Percentiles rank a stretch among this genome's conserved stretches.
Evolutionary conservation across 2,113 vertebrate genomes (phyloP).

Genomic region (Chloroceryle aenea): DNA sequence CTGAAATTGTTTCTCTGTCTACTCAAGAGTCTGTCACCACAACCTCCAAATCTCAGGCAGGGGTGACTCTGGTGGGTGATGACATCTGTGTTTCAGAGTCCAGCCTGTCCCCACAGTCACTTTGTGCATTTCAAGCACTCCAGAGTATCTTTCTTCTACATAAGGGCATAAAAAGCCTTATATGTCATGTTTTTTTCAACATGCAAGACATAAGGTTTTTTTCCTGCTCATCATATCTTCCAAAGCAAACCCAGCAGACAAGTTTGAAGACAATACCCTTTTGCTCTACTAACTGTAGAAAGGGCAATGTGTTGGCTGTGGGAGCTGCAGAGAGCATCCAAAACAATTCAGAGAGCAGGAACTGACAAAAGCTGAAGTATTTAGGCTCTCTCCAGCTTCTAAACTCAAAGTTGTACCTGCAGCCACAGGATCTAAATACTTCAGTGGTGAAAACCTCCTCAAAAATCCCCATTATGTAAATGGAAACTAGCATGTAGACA

Average conservation of each 20-base stretch:
- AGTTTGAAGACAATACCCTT: neutral
- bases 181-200: neutral
- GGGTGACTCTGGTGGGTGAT: neutral
- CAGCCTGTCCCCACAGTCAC: neutral
- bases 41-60: neutral
- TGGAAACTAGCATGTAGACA: neutral
- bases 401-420: neutral
- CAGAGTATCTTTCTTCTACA: neutral
- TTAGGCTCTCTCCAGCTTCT: neutral
- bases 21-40: neutral
- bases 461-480: slow-evolving; percentile 8
- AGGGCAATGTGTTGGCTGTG: neutral
- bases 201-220: neutral
- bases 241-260: neutral
- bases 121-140: neutral
- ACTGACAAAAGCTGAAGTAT: neutral
- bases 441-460: neutral
- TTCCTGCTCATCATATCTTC: neutral
- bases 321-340: neutral
- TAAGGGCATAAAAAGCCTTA: neutral
- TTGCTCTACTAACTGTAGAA: neutral
- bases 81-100: neutral
- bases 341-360: neutral
- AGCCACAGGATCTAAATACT: neutral
- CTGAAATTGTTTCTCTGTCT: neutral